A percentile compares a stretch with the other conserved stretches of the same genome.
phyloP scores from a whole-genome alignment of 2,888 invertebrate species.

The Drosophila flavopinicola region DNA sequence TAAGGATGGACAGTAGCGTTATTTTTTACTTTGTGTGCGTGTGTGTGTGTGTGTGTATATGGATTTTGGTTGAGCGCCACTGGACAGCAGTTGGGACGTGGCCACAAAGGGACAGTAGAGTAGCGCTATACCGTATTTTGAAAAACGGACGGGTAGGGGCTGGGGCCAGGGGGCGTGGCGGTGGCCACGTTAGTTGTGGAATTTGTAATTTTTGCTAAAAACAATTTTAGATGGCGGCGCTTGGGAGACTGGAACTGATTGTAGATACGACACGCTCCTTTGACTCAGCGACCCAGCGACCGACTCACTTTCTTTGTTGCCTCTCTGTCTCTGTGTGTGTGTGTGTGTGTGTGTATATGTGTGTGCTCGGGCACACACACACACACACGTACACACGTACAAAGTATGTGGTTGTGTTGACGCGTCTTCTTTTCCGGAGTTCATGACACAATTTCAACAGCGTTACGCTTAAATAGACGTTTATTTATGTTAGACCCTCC shows the following conservation, averaged over 20 bases:
- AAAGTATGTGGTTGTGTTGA: conserved; percentile 46
- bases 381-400: conserved; percentile 1
- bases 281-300: conserved; percentile 53
- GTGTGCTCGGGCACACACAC: background rate
- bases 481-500: conserved; percentile 49
- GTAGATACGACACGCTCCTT: conserved; percentile 82
- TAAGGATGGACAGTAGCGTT: conserved; percentile 42
- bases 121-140: conserved; percentile 43
- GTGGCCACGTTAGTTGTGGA: conserved; percentile 59
- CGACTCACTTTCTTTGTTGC: conserved; percentile 45
- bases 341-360: conserved; percentile 3
- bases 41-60: background rate
- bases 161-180: background rate
- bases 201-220: conserved; percentile 70
- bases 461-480: conserved; percentile 62
- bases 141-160: conserved; percentile 28
- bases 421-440: conserved; percentile 67
- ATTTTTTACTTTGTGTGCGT: conserved; percentile 18
- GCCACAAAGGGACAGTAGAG: conserved; percentile 13
- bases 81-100: background rate
- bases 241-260: conserved; percentile 74
- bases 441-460: conserved; percentile 78
- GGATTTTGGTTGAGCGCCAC: conserved; percentile 9
- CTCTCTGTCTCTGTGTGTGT: background rate
- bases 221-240: conserved; percentile 62